Evolutionary conservation across 2,888 invertebrate genomes (phyloP), one percentile per base, ranked within the genome.

Genomic region (Copidosoma aretas): DNA sequence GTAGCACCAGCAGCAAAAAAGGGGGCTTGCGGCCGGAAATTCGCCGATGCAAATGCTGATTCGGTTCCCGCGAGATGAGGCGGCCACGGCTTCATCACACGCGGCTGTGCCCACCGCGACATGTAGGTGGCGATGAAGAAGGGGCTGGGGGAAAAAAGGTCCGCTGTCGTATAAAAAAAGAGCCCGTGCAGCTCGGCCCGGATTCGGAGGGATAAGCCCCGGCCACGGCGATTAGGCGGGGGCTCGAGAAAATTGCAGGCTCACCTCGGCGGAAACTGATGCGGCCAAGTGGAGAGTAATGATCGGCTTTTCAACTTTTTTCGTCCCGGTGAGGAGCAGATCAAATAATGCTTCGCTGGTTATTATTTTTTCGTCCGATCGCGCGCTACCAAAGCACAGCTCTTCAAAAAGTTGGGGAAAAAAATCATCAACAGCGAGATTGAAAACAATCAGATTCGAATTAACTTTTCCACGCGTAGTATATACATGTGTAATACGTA

Each of bases 41-140:
- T 62, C 67, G 68, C 59, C 68, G 63, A 71, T 64, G 70, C 68
- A 68, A 67, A 56, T 68, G 66, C 69, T 71, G 68, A 71, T 63
- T 65, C 63, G 64, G 63, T 65, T 58, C 61, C 59, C 59, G 58
- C 64, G 57, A 60, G 62, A 52, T 51, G 60, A 54, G 56, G 32
- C 32, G 52, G 8, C 15, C 10, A 15, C 10, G 22, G 21, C 52
- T 22, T 19, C 22, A 46, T 66, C 60, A 24, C 56, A 22, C 64
- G 39, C 17, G 15, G 57, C 32, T 32, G 32, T 8, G 8, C 32
- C 32, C 32, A 32, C 32, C n/a, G n/a, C n/a, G n/a, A 8, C 32
- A 8, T 32, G 8, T 32, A 8, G 32, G 49, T 46, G 57, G 60
- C 46, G n/a, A 66, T 67, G 69, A 70, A 73, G 68, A 69, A 63